Percentiles rank a stretch among this genome's conserved stretches.
phyloP scores from a whole-genome alignment of 2,113 vertebrate genomes.

The Ptyas mucosa region DNA sequence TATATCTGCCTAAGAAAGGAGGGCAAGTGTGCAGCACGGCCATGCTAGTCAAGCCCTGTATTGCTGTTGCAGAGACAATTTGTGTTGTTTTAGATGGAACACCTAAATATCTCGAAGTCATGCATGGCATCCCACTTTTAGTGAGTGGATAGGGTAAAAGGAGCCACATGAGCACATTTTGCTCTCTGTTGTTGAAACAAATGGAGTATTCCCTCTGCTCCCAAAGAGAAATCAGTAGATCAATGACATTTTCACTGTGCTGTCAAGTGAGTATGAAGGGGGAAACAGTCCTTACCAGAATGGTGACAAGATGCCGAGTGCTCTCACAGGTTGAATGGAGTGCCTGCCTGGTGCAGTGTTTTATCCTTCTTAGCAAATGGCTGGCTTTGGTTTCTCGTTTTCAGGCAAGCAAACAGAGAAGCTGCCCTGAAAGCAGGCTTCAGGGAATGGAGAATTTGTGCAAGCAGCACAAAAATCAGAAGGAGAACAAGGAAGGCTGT shows the following conservation, averaged over 20 bases:
- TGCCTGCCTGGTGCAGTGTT: slow-evolving; percentile 19
- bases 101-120: not conserved
- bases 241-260: slow-evolving; percentile 30
- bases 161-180: not conserved
- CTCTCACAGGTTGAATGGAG: slow-evolving; percentile 17
- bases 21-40: not conserved
- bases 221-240: slow-evolving; percentile 32
- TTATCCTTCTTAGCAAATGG: slow-evolving; percentile 35
- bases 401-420: slow-evolving; percentile 42
- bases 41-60: not conserved
- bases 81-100: not conserved
- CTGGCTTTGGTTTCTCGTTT: slow-evolving; percentile 29
- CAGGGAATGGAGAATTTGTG: slow-evolving; percentile 11
- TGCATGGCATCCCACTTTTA: not conserved
- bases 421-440: slow-evolving; percentile 24
- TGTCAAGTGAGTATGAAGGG: not conserved
- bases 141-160: not conserved
- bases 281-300: slow-evolving; percentile 15
- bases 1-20: not conserved
- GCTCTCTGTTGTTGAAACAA: not conserved
- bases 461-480: slow-evolving; percentile 22
- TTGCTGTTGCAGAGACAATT: not conserved
- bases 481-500: not conserved
- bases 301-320: accelerated
- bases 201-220: not conserved